Conservation (phyloP, 23 tunicate species). For the Styela clava region DNA sequence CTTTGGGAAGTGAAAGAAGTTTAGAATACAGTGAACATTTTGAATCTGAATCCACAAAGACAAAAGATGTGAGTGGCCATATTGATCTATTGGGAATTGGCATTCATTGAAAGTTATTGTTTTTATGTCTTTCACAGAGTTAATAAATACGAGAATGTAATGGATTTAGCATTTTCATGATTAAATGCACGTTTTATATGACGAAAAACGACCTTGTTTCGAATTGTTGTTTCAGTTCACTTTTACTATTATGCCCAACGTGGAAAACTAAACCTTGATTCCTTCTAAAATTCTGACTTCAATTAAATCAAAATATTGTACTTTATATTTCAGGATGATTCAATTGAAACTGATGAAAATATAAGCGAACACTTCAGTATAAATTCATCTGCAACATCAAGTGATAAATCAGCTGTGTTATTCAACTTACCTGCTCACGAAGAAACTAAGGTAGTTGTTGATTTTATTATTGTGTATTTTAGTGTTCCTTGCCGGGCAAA, state of each 20-base stretch:
- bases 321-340: conserved; percentile 9
- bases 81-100: not conserved
- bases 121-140: too few relatives aligned
- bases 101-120: too few relatives aligned
- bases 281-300: too few relatives aligned
- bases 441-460: not conserved
- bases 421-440: conserved; percentile 9
- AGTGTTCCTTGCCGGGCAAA: too few relatives aligned
- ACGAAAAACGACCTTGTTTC: too few relatives aligned
- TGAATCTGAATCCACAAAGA: conserved; percentile 13
- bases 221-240: too few relatives aligned
- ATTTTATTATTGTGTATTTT: too few relatives aligned
- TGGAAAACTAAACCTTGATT: too few relatives aligned
- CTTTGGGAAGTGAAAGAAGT: not conserved
- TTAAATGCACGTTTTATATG: too few relatives aligned
- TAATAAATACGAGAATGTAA: too few relatives aligned
- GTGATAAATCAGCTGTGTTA: conserved; percentile 32
- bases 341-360: conserved; percentile 57
- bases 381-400: conserved; percentile 18
- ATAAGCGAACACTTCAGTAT: conserved; percentile 60
- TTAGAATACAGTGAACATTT: conserved; percentile 20
- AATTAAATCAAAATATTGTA: not conserved
- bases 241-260: too few relatives aligned
- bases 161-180: too few relatives aligned
- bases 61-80: not conserved